Base-by-base conservation (phyloP, 2,888 invertebrate genomes). In the Dryocosmus kuriphilus region DNA sequence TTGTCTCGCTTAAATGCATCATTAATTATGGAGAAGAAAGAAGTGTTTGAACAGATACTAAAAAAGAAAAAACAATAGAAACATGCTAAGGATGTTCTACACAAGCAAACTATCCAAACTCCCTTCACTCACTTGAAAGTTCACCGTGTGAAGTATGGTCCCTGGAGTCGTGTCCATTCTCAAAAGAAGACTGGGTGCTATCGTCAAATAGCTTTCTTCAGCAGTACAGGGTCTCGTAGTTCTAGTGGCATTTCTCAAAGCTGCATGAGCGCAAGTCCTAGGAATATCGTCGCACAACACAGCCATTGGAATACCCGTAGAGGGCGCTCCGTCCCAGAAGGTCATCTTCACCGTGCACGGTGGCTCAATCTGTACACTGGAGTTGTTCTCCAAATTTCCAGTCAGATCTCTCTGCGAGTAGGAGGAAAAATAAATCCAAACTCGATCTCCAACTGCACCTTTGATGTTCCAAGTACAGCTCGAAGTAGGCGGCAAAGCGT, bases 391-490 rank as follows among this genome's bases (percentile, higher is more conserved):
- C 78, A 78, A 82, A 76, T 75, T 79, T 3, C 77, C 95, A 93
- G 88, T 88, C 81, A 96, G 92, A 82, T 96, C 96, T 88, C 96
- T 94, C 86, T 97, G 96, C 85, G 95, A 96, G 92, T 96, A 97
- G 82, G 96, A 96, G 82, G 96, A 95, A 90, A 97, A 97, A 92
- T 96, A 97, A 84, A 97, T 93, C 97, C 97, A 97, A 77, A 97
- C 95, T 81, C 96, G 94, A 90, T 97, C 97, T 74, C 95, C 94
- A 9, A 95, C 94, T 82, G 95, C 94, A 38, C 97, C 97, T 89
- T 95, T 94, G 90, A 97, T 96, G 84, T 95, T 95, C 94, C 97
- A 97, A 38, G 95, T 96, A 92, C 97, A 97, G 63, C 96, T 97
- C 77, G 97, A 96, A 89, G 96, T 96, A 1, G 97, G 96, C 24